Percentiles rank a stretch among this genome's conserved stretches.
Evolutionary conservation across 1,140 invertebrate genomes (phyloP).

Genomic region (Lasioglossum baleicum): DNA sequence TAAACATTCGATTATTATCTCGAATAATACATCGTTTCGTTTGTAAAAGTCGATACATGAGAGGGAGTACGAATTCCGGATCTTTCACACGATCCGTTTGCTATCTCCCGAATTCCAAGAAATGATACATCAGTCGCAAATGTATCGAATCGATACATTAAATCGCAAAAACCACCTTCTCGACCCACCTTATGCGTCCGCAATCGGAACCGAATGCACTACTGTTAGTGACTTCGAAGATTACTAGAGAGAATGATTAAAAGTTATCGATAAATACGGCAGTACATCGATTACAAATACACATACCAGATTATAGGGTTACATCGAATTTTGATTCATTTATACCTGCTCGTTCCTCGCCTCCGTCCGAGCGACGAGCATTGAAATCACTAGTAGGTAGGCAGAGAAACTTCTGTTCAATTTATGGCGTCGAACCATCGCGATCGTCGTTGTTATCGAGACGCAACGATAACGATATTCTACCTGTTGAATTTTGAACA

Average conservation of each 20-base stretch:
- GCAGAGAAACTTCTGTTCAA: neutral
- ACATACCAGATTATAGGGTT: slow-evolving; percentile 32
- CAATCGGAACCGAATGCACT: too few species aligned
- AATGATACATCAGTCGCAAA: too few species aligned
- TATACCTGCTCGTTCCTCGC: neutral
- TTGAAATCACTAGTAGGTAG: neutral
- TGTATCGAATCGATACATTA: too few species aligned
- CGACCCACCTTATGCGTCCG: too few species aligned
- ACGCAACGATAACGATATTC: neutral
- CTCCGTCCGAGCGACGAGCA: slow-evolving; percentile 8
- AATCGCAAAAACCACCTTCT: too few species aligned
- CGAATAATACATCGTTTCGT: slow-evolving; percentile 12
- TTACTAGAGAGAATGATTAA: slow-evolving; percentile 33
- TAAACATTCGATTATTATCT: neutral
- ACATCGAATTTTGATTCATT: slow-evolving; percentile 41
- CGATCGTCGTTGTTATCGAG: too few species aligned
- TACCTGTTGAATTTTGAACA: neutral
- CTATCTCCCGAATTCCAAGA: too few species aligned
- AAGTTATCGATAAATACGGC: slow-evolving; percentile 41
- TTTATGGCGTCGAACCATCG: neutral
- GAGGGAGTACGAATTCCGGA: slow-evolving; percentile 17
- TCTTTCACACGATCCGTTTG: neutral
- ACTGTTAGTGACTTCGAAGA: slow-evolving; percentile 22
- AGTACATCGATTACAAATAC: slow-evolving; percentile 31
- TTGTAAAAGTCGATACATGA: slow-evolving; percentile 2